Percentiles rank a stretch among this genome's conserved stretches.
phyloP scores from a whole-genome alignment of 2,888 invertebrate species.

The Ormyrus nitidulus region DNA sequence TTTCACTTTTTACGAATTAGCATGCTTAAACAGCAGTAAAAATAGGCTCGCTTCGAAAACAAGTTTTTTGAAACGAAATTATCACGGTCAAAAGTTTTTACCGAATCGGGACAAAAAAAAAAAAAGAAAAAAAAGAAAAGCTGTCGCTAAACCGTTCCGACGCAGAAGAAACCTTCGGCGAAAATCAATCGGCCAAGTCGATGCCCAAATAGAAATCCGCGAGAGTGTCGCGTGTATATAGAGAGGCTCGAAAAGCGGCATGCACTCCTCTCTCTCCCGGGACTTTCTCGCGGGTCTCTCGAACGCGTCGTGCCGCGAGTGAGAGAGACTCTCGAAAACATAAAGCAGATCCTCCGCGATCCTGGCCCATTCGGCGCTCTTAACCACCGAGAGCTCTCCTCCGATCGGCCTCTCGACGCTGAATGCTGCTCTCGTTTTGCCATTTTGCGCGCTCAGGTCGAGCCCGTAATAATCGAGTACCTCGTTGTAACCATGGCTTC shows the following conservation, averaged over 20 bases:
- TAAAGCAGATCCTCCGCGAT: too few species aligned
- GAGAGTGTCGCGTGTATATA: neutral
- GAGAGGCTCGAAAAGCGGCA: neutral
- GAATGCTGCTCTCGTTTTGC: neutral
- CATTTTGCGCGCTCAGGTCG: neutral
- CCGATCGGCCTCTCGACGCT: neutral
- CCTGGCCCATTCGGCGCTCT: constrained; percentile 16
- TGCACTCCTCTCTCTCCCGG: neutral
- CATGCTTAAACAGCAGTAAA: too few species aligned
- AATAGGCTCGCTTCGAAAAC: too few species aligned
- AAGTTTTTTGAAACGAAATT: too few species aligned
- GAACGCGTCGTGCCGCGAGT: neutral
- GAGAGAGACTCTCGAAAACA: neutral
- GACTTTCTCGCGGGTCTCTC: constrained; percentile 26
- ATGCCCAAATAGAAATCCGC: constrained; percentile 37
- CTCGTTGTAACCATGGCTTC: neutral
- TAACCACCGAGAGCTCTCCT: constrained; percentile 21
- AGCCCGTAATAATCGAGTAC: constrained; percentile 8
- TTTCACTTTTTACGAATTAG: too few species aligned
- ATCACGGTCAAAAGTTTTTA: too few species aligned
- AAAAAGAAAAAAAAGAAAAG: too few species aligned
- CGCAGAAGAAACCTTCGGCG: too few species aligned
- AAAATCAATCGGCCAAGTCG: constrained; percentile 10
- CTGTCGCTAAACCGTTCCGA: too few species aligned
- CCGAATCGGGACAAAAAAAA: too few species aligned